phyloP scores from a whole-genome alignment of 2,888 invertebrate species.

The Dendrolimus houi region DNA sequence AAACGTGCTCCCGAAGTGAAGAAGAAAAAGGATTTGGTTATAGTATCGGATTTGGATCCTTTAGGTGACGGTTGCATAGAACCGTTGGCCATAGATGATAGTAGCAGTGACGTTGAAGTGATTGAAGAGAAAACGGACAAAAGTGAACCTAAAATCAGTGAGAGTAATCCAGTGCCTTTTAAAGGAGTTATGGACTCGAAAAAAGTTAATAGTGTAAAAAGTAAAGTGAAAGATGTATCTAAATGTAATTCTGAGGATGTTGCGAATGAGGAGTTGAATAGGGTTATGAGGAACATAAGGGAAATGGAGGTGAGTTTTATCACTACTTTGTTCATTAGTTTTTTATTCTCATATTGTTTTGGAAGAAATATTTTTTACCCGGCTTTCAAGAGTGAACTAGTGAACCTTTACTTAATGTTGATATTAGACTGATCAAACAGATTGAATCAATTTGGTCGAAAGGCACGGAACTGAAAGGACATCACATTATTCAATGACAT shows the following conservation, averaged over 20 bases:
- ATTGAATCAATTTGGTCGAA: no score
- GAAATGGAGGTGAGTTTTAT: conserved; percentile 54
- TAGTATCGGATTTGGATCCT: conserved; percentile 59
- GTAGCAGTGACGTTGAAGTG: conserved; percentile 69
- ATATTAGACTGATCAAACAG: no score
- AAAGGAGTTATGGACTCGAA: conserved; percentile 40
- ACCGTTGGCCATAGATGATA: conserved; percentile 56
- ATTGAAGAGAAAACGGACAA: conserved; percentile 49
- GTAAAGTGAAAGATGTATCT: conserved; percentile 30
- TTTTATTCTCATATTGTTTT: background rate
- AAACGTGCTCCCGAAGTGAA: conserved; percentile 57
- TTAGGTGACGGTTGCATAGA: conserved; percentile 42
- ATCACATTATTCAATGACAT: no score
- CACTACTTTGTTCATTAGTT: background rate
- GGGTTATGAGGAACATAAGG: conserved; percentile 51
- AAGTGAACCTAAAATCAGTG: conserved; percentile 41
- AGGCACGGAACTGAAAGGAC: no score
- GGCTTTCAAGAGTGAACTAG: no score
- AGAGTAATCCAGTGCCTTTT: conserved; percentile 48
- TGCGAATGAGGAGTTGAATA: conserved; percentile 49
- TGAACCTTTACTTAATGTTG: no score
- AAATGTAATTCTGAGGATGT: conserved; percentile 37
- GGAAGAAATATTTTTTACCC: background rate
- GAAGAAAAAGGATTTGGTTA: conserved; percentile 59
- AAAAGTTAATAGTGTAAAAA: conserved; percentile 13